Base-by-base conservation (phyloP, 2,113 vertebrate species). In the Chascanopsetta lugubris region DNA sequence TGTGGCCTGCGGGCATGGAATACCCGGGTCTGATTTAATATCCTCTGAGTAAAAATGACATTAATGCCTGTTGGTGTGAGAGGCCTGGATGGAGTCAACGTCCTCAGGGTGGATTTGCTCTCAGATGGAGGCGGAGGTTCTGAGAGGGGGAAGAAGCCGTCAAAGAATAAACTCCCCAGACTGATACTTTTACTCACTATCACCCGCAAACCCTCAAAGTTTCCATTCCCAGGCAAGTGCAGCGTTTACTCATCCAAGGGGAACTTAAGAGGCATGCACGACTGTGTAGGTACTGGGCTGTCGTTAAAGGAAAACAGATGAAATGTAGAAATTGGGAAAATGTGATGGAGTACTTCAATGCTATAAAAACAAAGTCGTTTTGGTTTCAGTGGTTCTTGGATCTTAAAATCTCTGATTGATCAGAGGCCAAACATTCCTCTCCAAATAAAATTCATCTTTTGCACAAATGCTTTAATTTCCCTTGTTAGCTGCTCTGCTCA, bases 221-320 rank as follows among this genome's bases (percentile, higher is more conserved):
- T 64, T 72, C 68, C 73, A 71, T 55, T 74, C 20, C 25, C 26
- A 45, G 40, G 27, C 51, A 67, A 73, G 48, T 64, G 53, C 32
- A 76, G 64, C 38, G 27, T 61, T 72, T 56, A 61, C 48, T 69
- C 45, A 49, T 61, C 55, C 45, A 60, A 72, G 43, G 17, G 9
- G 50, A 56, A 47, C 45, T 43, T 71, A 8, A 9, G 34, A 56
- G n/a, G 45, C 49, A 43, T 7, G n/a, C 10, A 0, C 3, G 25
- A 29, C 15, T 34, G 40, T 26, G 12, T 10, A 46, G 67, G 40
- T 59, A 30, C 6, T 25, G 17, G 18, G 36, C 3, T 5, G 17
- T 5, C 46, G 32, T 43, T 55, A 27, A 47, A 30, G 22, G 30
- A 22, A 62, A 61, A 36, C 24, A 49, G 8, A 10, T 46, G 26